Evolutionary conservation across 2,888 invertebrate genomes (phyloP), one percentile per base, ranked within the genome.

Genomic region (Callimorpha dominula): DNA sequence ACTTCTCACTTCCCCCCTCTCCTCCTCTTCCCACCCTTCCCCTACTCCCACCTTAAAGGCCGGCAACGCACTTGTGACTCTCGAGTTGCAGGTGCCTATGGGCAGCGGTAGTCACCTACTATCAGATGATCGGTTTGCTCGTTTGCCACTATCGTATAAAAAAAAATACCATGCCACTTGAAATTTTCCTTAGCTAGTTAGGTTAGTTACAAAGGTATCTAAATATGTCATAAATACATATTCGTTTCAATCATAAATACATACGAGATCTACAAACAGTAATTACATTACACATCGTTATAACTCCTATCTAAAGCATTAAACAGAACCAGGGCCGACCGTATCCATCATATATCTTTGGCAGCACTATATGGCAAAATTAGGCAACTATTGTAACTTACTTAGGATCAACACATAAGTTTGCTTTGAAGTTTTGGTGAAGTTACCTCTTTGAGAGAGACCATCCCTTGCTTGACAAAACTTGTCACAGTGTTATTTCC

Each of bases 341-440:
- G 14, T 71, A 75, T 75, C 65, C 65, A 70, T 75, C 72, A 72
- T 50, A 31, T 54, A 57, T 50, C 70, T n/a, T 12, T 63, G 66
- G n/a, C 68, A 54, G n/a, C 17, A 43, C n/a, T 62, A 79, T 78
- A 82, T 76, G 76, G 68, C 64, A 71, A 78, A 83, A 84, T 85
- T 85, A 83, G 81, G 80, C 77, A 81, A 83, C 80, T 82, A 79
- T 81, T 81, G 73, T 83, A 84, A 85, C 84, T 81, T 83, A 85
- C 78, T 84, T 78, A 76, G 76, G 63, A 78, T 79, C 82, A 81
- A 81, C 73, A 81, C 78, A 73, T 74, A 78, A 82, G 78, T 81
- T 84, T 76, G 71, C 79, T 83, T 81, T 85, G 81, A 83, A 76
- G 81, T 81, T n/a, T 82, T 80, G 81, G 83, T 83, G 75, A 68